phyloP scores from a whole-genome alignment of 2,888 invertebrate species.

The Dendrolimus pini region DNA sequence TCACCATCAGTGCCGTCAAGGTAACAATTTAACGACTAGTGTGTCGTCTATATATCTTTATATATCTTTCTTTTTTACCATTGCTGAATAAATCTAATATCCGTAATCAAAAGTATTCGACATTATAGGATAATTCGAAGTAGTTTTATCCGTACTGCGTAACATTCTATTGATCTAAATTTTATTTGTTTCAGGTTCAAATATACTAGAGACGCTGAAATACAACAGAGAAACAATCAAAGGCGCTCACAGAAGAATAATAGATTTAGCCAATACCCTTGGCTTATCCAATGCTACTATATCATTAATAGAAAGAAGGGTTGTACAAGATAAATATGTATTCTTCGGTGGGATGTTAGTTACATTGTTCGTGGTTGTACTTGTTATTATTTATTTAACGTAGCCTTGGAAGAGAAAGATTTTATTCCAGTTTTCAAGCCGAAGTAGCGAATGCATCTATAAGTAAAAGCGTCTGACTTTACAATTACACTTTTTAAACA shows the following conservation, averaged over 20 bases:
- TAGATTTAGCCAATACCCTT: constrained; percentile 93
- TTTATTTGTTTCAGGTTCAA: constrained; percentile 71
- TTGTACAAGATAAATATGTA: constrained; percentile 91
- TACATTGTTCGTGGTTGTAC: constrained; percentile 86
- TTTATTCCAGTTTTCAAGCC: no score
- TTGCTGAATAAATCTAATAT: no score
- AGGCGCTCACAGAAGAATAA: constrained; percentile 89
- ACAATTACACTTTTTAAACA: no score
- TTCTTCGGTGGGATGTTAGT: constrained; percentile 91
- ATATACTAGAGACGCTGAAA: constrained; percentile 86
- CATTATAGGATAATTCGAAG: no score
- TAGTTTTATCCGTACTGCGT: no score
- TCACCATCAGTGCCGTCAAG: no score
- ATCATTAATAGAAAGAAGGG: constrained; percentile 92
- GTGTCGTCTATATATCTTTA: no score
- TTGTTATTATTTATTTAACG: constrained; percentile 83
- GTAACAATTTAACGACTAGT: no score
- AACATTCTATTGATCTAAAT: constrained; percentile 2
- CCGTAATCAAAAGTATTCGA: no score
- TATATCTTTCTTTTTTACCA: no score
- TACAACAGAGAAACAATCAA: constrained; percentile 91
- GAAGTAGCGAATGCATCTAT: no score
- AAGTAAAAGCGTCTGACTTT: no score
- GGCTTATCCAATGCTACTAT: constrained; percentile 97
- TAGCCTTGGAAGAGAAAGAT: constrained; percentile 25